Percentiles rank a stretch among this genome's conserved stretches.
Conservation (phyloP, 2,888 invertebrate genomes). For the Anaspis maculata region DNA sequence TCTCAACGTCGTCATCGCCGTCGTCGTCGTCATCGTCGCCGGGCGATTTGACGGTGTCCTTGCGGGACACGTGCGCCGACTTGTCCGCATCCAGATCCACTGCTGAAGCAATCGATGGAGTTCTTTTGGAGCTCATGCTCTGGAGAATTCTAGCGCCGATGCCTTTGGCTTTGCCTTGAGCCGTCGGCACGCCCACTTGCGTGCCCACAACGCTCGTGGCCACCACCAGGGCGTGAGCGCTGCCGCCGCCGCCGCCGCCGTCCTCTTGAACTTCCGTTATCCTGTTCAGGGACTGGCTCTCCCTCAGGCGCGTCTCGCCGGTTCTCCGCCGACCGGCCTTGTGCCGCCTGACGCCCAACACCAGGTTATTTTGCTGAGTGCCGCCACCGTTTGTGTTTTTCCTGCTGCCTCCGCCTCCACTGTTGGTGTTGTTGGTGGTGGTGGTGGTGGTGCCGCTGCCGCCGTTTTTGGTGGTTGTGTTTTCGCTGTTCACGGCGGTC, state of each 20-base stretch:
- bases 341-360: slow-evolving; percentile 45
- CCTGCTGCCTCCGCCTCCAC: slow-evolving; percentile 30
- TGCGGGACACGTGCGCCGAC: slow-evolving; percentile 20
- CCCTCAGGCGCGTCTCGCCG: slow-evolving; percentile 61
- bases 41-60: slow-evolving; percentile 20
- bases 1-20: too few species aligned
- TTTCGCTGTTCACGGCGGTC: slow-evolving; percentile 12
- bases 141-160: slow-evolving; percentile 47
- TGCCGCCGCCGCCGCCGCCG: too few species aligned
- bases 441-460: slow-evolving; percentile 7
- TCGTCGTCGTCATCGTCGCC: slow-evolving; percentile 12
- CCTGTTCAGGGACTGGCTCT: slow-evolving; percentile 77
- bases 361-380: too few species aligned
- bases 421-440: slow-evolving; percentile 24
- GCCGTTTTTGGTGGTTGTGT: slow-evolving; percentile 13
- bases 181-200: slow-evolving; percentile 27
- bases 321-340: slow-evolving; percentile 49
- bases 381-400: slow-evolving; percentile 27
- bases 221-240: slow-evolving; percentile 35
- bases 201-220: slow-evolving; percentile 33
- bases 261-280: slow-evolving; percentile 82
- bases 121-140: slow-evolving; percentile 31
- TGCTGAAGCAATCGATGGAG: slow-evolving; percentile 23
- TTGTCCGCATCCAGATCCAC: slow-evolving; percentile 10
- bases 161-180: slow-evolving; percentile 39